Evolutionary conservation across 1,140 invertebrate genomes (phyloP), one percentile per base, ranked within the genome.

Genomic region (Aphaenogaster rudis): DNA sequence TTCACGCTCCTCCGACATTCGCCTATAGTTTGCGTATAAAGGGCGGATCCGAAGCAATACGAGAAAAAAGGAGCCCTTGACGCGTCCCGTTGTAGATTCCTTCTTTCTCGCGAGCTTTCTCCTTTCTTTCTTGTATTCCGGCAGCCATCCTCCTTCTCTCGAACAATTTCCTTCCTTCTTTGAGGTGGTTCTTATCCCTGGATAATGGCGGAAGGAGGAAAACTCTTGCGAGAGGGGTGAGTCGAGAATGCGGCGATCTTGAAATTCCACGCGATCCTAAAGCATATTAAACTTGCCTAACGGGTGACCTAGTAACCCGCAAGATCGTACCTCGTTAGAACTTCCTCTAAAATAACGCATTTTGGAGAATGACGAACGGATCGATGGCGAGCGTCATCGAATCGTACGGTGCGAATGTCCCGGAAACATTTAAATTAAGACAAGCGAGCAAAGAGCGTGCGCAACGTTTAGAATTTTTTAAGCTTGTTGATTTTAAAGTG

Each of bases 281-380:
- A 80, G 80, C 80, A 91, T 91, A 91, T 91, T 91, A 91, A 91
- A 91, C 87, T 78, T 81, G 85, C 64, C 79, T 78, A 91, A 88
- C 90, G 90, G 87, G 80, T 89, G 90, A 88, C 78, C 88, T 17
- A 72, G 42, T 89, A 72, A 76, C 36, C 72, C 54, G 54, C 36
- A 59, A 42, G 54, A 59, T 76, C n/a, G n/a, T 76, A 76, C 33
- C 36, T 76, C 13, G 72, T 76, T 76, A 76, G n/a, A 71, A 42
- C 45, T 76, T 76, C 13, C 36, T 7, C 5, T 21, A 6, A 36
- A 57, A 13, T 33, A 42, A 76, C n/a, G n/a, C 13, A 36, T 76
- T 76, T 76, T 76, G 2, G 11, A 59, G 36, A 76, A 57, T 76
- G 13, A 76, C 6, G 33, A 57, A 4, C n/a, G 42, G 52, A 74